Base-by-base conservation (phyloP, 2,888 invertebrate genomes). In the Cantharis rufa region DNA sequence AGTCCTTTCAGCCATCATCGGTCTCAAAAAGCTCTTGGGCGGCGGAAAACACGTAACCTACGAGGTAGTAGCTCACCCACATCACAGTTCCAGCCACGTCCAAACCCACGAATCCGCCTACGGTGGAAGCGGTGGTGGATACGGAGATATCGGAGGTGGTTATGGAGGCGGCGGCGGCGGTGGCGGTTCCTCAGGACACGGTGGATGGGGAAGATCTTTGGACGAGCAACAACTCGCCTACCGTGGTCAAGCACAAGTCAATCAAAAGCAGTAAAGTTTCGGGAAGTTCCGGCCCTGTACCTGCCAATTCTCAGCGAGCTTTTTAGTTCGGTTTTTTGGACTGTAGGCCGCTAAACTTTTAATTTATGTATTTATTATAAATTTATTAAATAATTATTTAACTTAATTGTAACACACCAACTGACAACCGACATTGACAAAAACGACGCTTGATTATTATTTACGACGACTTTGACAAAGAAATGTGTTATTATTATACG, bases 41-140 rank as follows among this genome's bases (percentile, higher is more conserved):
- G 93, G 94, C 88, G 88, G 88, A 27, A 96, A 95, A 86, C 95
- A 95, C 85, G 96, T 96, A 80, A 96, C 96, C 4, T 96, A 96
- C 86, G 96, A 96, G 86, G 95, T 96, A 48, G 95, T 96, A 0
- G 92, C 95, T 0, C 96, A 96, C 87, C 95, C 95, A 72, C 95
- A 95, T 84, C 95, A 95, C 87, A 91, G 92, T 78, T 90, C 92
- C 81, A 91, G 92, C 84, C 92, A 93, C 85, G 91, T 92, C 78
- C 91, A 92, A 77, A 93, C 94, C 80, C 92, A 93, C 83, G 94
- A 94, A 77, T 89, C 90, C 28, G 89, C 89, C 74, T 90, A 91
- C 82, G 90, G 90, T 75, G 89, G 86, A 27, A 87, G 89, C 80
- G 89, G 89, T 73, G 91, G 91, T 69, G 90, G 91, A n/a, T 89